Percentiles rank a stretch among this genome's conserved stretches.
Evolutionary conservation across 2,888 invertebrate genomes (phyloP).

Genomic region (Conops quadrifasciatus): DNA sequence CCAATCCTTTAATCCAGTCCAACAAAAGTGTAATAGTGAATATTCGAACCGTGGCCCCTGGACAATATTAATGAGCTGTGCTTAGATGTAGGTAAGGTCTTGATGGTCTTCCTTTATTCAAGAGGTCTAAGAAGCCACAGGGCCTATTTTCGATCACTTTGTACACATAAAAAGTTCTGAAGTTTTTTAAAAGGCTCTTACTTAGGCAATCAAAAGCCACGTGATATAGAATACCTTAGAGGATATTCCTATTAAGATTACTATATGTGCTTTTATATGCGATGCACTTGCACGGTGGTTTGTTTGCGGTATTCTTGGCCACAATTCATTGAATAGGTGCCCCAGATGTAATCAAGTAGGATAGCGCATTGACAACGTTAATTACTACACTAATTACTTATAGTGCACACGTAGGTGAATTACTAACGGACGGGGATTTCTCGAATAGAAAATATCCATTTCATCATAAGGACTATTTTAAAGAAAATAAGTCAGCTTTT

Average conservation of each 20-base stretch:
- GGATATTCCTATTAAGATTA: not conserved
- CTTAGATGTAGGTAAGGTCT: constrained; percentile 30
- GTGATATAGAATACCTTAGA: not conserved
- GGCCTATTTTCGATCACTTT: constrained; percentile 34
- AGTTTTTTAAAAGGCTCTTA: constrained; percentile 28
- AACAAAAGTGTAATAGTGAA: not conserved
- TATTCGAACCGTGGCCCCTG: not conserved
- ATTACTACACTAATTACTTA: constrained; percentile 14
- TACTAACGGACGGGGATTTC: constrained; percentile 31
- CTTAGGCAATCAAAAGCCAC: constrained; percentile 22
- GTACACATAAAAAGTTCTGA: constrained; percentile 5
- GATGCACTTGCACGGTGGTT: constrained; percentile 30
- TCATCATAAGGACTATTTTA: constrained; percentile 28
- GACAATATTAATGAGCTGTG: not conserved
- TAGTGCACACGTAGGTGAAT: not conserved
- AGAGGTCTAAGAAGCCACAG: constrained; percentile 22
- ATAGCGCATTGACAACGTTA: constrained; percentile 10
- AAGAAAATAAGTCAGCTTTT: constrained; percentile 16
- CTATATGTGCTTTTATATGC: constrained; percentile 25
- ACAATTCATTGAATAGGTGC: constrained; percentile 21
- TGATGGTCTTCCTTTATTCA: constrained; percentile 36
- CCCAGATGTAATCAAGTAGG: constrained; percentile 25
- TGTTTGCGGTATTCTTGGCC: constrained; percentile 15
- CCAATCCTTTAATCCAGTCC: not conserved
- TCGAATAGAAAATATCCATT: constrained; percentile 20